A percentile compares a stretch with the other conserved stretches of the same genome.
Evolutionary conservation across 2,888 invertebrate species (phyloP).

Genomic region (Pterobdella sp.): DNA sequence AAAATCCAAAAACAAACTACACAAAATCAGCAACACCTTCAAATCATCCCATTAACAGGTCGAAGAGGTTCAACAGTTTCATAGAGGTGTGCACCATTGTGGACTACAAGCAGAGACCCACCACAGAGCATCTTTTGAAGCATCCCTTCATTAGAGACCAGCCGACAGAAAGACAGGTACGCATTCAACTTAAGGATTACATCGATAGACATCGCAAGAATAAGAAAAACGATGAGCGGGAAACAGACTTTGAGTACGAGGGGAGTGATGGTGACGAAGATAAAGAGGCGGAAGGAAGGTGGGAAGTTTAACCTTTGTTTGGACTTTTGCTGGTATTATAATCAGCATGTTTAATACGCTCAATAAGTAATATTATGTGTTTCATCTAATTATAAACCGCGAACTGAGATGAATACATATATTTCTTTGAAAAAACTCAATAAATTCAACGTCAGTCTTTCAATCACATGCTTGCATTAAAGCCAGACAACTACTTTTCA

Average conservation of each 20-base stretch:
- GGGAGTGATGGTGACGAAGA: constrained; percentile 96
- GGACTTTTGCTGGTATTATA: not conserved
- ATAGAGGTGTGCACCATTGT: constrained; percentile 96
- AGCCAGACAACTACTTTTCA: constrained; percentile 36
- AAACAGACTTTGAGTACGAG: constrained; percentile 62
- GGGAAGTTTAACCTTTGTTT: not conserved
- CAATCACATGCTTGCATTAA: not conserved
- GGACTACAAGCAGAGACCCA: constrained; percentile 96
- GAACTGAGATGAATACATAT: too few relatives aligned
- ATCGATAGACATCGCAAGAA: constrained; percentile 67
- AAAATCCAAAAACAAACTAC: too few relatives aligned
- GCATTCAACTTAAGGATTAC: constrained; percentile 97
- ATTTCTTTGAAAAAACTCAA: not conserved
- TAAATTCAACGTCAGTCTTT: not conserved
- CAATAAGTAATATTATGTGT: too few relatives aligned
- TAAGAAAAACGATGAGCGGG: constrained; percentile 45
- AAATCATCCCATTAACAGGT: too few relatives aligned
- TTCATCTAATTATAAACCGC: too few relatives aligned
- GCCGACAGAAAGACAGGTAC: constrained; percentile 92
- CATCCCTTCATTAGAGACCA: constrained; percentile 97
- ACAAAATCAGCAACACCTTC: too few relatives aligned
- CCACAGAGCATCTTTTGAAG: constrained; percentile 91
- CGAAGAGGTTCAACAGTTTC: constrained; percentile 77
- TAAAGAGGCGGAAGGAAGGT: constrained; percentile 75
- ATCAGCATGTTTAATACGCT: too few relatives aligned